A percentile compares a stretch with the other conserved stretches of the same genome.
Conservation (phyloP, 2,888 invertebrate species). For the Standfussiana lucernea region DNA sequence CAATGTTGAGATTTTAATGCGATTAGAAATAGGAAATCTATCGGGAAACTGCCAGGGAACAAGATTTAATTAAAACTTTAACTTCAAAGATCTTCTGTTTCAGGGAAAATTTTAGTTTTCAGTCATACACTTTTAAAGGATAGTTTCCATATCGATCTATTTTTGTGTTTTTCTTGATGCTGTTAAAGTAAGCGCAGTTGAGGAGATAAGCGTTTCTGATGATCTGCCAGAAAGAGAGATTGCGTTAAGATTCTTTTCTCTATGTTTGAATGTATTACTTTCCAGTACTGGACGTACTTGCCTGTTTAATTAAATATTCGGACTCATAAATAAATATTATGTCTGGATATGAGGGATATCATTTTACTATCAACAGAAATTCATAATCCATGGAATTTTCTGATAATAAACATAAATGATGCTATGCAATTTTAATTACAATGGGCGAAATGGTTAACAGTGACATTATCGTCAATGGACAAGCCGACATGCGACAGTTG, state of each 20-base stretch:
- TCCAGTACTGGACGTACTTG: neutral
- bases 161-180: slow-evolving; percentile 20
- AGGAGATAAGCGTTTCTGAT: slow-evolving; percentile 20
- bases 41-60: slow-evolving; percentile 53
- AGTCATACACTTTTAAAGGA: slow-evolving; percentile 19
- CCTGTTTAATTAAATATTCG: neutral
- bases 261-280: neutral
- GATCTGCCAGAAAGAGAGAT: slow-evolving; percentile 13
- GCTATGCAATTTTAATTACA: slow-evolving; percentile 2
- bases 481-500: slow-evolving; percentile 72
- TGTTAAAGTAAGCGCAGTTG: slow-evolving; percentile 10
- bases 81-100: slow-evolving; percentile 45
- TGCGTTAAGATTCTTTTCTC: neutral
- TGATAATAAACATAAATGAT: slow-evolving; percentile 3
- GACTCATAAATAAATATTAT: neutral
- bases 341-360: neutral
- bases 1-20: slow-evolving; percentile 74
- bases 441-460: slow-evolving; percentile 37
- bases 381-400: neutral
- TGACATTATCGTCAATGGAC: slow-evolving; percentile 70
- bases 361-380: neutral
- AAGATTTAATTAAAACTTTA: slow-evolving; percentile 59
- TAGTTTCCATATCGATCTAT: slow-evolving; percentile 15
- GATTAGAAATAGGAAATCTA: slow-evolving; percentile 69
- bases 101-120: slow-evolving; percentile 31